These are phyloP conservation scores for Ceratina calcarata DNA, from an alignment of 1,140 invertebrate species.

Conservation along the genomic window DNA sequence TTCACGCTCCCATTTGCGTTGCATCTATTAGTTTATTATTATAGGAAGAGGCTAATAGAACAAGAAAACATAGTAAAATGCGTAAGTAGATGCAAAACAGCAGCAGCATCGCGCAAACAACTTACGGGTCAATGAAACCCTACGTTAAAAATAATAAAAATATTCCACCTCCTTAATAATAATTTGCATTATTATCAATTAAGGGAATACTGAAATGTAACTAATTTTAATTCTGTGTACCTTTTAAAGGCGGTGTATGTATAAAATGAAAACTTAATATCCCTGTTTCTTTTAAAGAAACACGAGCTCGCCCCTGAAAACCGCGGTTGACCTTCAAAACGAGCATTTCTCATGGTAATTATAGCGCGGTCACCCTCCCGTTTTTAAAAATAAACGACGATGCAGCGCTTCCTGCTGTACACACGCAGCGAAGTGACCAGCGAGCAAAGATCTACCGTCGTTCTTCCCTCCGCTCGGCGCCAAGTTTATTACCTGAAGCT, in stretches of 20 bases:
- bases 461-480: constrained; percentile 35
- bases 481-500: constrained; percentile 66
- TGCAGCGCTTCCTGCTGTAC: constrained; percentile 37
- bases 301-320: constrained; percentile 13
- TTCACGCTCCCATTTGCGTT: constrained; percentile 48
- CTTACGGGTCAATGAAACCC: neutral
- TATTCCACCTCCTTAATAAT: neutral
- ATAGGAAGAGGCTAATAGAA: constrained; percentile 24
- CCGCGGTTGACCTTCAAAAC: constrained; percentile 33
- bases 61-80: constrained; percentile 18
- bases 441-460: constrained; percentile 55
- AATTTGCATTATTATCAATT: no score
- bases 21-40: constrained; percentile 43
- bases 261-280: no score
- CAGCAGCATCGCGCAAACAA: neutral
- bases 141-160: neutral
- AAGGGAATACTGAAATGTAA: no score
- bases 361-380: constrained; percentile 34
- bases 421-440: constrained; percentile 47
- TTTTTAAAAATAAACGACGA: constrained; percentile 53
- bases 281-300: neutral
- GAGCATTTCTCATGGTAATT: constrained; percentile 35
- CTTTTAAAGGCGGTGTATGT: neutral
- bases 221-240: neutral
- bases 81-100: constrained; percentile 8